Percentiles rank a stretch among this genome's conserved stretches.
These are phyloP conservation scores for Craniophora ligustri DNA, from an alignment of 2,888 invertebrate genomes.

Conservation along the genomic window DNA sequence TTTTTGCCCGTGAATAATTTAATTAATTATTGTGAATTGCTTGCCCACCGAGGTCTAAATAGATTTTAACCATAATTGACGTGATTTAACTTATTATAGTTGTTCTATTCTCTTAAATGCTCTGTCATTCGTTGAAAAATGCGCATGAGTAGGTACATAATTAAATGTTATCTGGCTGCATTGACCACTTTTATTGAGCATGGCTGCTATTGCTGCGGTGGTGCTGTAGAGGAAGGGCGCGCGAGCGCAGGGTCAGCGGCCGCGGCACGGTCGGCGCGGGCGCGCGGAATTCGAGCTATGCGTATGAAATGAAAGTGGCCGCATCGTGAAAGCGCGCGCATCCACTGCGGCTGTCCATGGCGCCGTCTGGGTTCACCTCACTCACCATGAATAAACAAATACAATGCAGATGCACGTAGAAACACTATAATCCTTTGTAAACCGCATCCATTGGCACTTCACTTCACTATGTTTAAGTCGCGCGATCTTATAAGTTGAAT, in stretches of 20 bases:
- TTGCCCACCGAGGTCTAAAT: not conserved
- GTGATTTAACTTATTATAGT: not conserved
- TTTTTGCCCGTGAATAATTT: too few relatives aligned
- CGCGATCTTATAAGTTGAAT: conserved; percentile 71
- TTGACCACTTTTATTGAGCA: conserved; percentile 40
- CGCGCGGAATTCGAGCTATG: conserved; percentile 88
- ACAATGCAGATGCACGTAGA: conserved; percentile 74
- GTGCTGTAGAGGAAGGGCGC: conserved; percentile 81
- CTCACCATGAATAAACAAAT: conserved; percentile 87
- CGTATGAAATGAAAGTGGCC: conserved; percentile 89
- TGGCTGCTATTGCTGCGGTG: conserved; percentile 66
- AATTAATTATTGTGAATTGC: too few relatives aligned
- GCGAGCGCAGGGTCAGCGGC: conserved; percentile 88
- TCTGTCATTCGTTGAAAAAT: not conserved
- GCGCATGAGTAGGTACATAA: not conserved
- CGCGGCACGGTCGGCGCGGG: conserved; percentile 82
- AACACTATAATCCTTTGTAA: conserved; percentile 77
- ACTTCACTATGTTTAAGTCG: conserved; percentile 77
- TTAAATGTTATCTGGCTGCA: conserved; percentile 14
- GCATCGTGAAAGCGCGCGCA: conserved; percentile 88
- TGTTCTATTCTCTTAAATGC: not conserved
- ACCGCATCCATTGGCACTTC: conserved; percentile 86
- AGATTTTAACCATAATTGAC: not conserved
- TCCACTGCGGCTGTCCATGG: conserved; percentile 73
- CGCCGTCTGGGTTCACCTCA: conserved; percentile 65